Conservation (phyloP, 2,888 invertebrate species). For the Thecocarcelia acutangulata region DNA sequence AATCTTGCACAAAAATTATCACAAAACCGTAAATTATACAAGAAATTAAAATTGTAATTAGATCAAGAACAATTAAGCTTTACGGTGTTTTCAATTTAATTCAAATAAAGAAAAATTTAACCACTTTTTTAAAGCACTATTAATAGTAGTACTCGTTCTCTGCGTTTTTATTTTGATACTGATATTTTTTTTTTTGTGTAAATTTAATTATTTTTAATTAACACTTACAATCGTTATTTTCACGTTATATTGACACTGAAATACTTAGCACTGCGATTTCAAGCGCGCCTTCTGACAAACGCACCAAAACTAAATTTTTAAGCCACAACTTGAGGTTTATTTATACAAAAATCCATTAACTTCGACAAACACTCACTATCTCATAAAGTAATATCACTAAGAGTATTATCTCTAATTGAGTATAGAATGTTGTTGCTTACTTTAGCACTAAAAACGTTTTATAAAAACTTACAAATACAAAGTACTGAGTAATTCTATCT, state of each 20-base stretch:
- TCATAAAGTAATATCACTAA: constrained; percentile 18
- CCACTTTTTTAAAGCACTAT: neutral
- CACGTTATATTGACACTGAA: neutral
- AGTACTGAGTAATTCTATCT: neutral
- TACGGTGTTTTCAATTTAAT: neutral
- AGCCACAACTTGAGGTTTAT: constrained; percentile 27
- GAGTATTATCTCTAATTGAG: constrained; percentile 16
- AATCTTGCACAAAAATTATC: too few species aligned
- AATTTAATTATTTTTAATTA: constrained; percentile 40
- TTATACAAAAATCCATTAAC: constrained; percentile 41
- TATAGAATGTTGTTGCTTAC: neutral
- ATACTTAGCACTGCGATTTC: neutral
- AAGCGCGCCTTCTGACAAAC: constrained; percentile 10
- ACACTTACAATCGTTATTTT: constrained; percentile 40
- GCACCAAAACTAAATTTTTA: constrained; percentile 41
- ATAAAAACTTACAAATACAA: neutral
- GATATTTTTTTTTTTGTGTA: neutral
- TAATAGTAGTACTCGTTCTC: neutral
- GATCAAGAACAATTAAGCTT: constrained; percentile 22
- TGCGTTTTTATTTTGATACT: neutral
- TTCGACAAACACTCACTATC: neutral
- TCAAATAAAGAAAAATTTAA: neutral
- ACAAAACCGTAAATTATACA: constrained; percentile 1
- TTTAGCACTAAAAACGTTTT: neutral
- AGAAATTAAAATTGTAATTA: constrained; percentile 24